Evolutionary conservation across 2,113 vertebrate genomes (phyloP).

Genomic region (Lepisosteus osseus): DNA sequence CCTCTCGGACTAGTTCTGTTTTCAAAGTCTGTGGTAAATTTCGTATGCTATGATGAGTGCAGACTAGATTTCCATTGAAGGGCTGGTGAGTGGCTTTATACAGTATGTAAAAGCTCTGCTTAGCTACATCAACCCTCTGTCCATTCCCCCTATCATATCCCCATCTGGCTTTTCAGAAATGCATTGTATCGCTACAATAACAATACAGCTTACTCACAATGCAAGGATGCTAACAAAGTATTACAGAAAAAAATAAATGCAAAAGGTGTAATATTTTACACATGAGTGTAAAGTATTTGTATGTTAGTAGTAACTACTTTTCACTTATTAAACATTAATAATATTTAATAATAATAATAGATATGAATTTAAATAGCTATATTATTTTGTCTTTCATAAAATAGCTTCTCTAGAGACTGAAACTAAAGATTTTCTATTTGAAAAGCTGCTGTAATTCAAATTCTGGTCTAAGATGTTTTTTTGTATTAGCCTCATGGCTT

Average conservation of each 20-base stretch:
- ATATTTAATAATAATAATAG: background rate
- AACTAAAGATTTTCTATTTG: no score
- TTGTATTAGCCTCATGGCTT: constrained; percentile 2
- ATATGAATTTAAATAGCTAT: constrained; percentile 1
- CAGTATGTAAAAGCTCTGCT: background rate
- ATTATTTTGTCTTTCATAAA: background rate
- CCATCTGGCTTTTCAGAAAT: background rate
- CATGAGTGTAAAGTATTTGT: background rate
- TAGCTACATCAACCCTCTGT: background rate
- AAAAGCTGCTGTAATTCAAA: background rate
- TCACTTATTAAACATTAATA: no score
- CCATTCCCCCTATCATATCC: background rate
- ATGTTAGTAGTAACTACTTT: no score
- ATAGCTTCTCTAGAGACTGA: constrained; percentile 1
- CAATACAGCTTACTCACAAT: background rate
- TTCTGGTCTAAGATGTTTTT: background rate
- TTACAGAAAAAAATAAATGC: background rate
- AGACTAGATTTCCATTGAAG: background rate
- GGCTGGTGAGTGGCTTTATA: background rate
- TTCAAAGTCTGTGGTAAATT: no score
- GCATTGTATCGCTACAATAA: background rate
- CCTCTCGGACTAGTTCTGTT: no score
- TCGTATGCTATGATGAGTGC: no score
- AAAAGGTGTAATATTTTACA: background rate
- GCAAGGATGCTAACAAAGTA: background rate